Evolutionary conservation across 2,888 invertebrate species (phyloP).

Genomic region (Hyposoter didymator): DNA sequence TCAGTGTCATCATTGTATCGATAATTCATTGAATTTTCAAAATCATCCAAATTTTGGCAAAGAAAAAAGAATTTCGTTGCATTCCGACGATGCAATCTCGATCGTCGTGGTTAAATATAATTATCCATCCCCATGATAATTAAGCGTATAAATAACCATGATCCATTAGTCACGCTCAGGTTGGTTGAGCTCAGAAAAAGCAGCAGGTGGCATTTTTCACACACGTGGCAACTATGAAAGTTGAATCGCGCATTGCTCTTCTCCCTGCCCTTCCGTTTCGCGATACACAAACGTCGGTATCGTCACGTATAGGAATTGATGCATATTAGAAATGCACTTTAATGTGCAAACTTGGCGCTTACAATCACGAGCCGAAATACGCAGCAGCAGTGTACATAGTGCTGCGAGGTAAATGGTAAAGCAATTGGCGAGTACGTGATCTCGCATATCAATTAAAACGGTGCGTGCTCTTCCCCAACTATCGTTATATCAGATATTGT

Average conservation of each 20-base stretch:
- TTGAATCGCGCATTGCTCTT: not conserved
- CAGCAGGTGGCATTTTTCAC: conserved; percentile 1
- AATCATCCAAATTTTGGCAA: no score
- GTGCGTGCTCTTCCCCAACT: conserved; percentile 43
- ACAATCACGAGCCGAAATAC: conserved; percentile 2
- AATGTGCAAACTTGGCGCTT: not conserved
- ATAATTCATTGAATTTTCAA: no score
- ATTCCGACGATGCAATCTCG: no score
- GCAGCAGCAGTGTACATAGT: not conserved
- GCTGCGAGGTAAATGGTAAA: conserved; percentile 9
- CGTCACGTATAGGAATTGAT: not conserved
- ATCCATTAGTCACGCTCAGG: not conserved
- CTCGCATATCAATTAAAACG: conserved; percentile 54
- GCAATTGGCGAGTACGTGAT: conserved; percentile 42
- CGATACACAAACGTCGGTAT: conserved; percentile 1
- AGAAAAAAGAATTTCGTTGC: not conserved
- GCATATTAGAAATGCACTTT: conserved; percentile 13
- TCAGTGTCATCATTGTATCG: no score
- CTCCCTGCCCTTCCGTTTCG: not conserved
- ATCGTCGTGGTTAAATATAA: not conserved
- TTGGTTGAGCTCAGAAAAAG: not conserved
- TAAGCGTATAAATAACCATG: not conserved
- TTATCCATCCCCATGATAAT: not conserved
- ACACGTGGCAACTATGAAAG: not conserved
- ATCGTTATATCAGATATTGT: conserved; percentile 30